Base-by-base conservation (phyloP, 2,888 invertebrate species). In the Xylota sylvarum region DNA sequence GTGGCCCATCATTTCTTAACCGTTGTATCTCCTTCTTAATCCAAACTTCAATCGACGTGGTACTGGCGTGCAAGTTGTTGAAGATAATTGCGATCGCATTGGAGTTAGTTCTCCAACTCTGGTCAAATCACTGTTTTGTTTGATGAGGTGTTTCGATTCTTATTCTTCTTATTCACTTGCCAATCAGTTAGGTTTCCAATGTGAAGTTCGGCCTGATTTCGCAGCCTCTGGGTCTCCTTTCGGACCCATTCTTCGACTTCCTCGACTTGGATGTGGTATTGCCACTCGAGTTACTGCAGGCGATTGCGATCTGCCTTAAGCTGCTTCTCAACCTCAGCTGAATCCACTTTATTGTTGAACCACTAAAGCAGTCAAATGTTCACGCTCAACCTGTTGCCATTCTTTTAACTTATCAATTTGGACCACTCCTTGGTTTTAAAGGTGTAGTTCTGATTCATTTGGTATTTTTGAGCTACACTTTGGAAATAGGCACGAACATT, bases 161-260 rank as follows among this genome's bases (percentile, higher is more conserved):
- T 10, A n/a, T 90, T 89, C 56, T 90, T 55, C 60, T 92, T 92
- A 0, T 88, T 73, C 17, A 88, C 88, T 52, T 92, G 92, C 92
- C 92, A 92, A 0, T 86, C 89, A 17, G 90, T 89, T 0, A 92
- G 80, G 9, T 89, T 88, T 40, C 90, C 89, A 12, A 92, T 88
- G 0, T 91, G 89, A 2, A 88, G 85, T 48, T 89, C 89, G 0
- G 91, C 90, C 30, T 89, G 89, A 12, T 90, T 89, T 0, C 90
- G 85, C 9, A 92, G 77, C 0, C 92, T 90, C 14, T 90, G 89
- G 0, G 92, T 77, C 77, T 92, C 92, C 0, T 89, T 88, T 12
- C 91, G 88, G 89, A 92, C 91, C 91, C 91, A 92, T 37, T 90
- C 89, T 77, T 92, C 91, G 6, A 92, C 90, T 81, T 92, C 91